Evolutionary conservation across 2,797 vertebrate genomes (phyloP), one percentile per base, ranked within the genome.

Genomic region (Holocentrus rufus): DNA sequence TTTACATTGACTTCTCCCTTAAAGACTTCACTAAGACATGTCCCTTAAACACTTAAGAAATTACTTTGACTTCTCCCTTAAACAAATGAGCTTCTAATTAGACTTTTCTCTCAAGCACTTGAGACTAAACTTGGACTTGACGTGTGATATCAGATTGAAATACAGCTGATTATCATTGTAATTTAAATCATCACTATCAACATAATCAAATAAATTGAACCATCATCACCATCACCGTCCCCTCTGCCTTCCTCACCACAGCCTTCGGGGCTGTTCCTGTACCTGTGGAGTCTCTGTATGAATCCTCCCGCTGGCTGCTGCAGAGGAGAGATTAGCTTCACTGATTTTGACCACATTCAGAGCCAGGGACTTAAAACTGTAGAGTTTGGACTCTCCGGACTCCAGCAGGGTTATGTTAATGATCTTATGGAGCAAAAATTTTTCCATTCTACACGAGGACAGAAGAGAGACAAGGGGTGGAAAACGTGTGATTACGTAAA

Each of bases 281-380:
- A 90, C 90, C 90, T 84, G 63, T 31, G 88, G 86, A 39, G n/a
- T 52, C 15, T 59, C 1, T 4, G 81, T 2, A 7, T 30, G 17
- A 13, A 89, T 66, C 10, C 0, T 61, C 15, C 1, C 0, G 2
- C 20, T 1, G 3, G 0, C 7, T 39, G 0, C 2, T 22, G n/a
- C 0, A 1, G n/a, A 6, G 15, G 0, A 47, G 1, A 55, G 47
- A 1, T 5, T 0, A 4, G 47, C 14, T 1, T 65, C 42, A 10
- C 8, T 79, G 69, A 88, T 39, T 13, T 31, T 76, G 17, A 57
- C 0, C 52, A 91, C 71, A 9, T 70, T 69, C 39, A 93, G 0
- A 7, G 63, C 47, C 7, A 91, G 0, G 0, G 5, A 0, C 2
- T 0, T 13, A 10, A 88, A 2, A 11, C 27, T 0, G 60, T 69